Conservation (phyloP, 2,888 invertebrate species). For the Pocota personata region DNA sequence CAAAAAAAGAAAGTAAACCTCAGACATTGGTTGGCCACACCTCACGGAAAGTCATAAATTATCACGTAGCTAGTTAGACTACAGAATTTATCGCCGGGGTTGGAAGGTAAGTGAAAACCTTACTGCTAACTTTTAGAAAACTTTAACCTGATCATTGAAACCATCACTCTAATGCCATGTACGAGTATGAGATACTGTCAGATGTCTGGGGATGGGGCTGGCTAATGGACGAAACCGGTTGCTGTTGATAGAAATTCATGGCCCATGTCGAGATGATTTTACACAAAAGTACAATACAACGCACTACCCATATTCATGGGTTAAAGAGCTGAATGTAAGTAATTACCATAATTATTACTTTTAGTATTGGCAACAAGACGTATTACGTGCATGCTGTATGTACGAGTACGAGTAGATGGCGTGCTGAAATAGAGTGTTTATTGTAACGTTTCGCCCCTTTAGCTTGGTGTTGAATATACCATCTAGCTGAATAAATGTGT, state of each 20-base stretch:
- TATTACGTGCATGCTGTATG: background rate
- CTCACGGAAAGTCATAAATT: conserved; percentile 61
- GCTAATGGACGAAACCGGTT: background rate
- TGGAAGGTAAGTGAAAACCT: conserved; percentile 32
- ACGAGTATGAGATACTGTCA: background rate
- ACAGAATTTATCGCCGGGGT: conserved; percentile 48
- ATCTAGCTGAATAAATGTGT: background rate
- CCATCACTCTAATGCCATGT: background rate
- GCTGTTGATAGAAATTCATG: conserved; percentile 11
- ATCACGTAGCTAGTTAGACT: conserved; percentile 49
- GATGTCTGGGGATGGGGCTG: background rate
- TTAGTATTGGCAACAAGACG: conserved; percentile 18
- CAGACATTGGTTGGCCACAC: conserved; percentile 56
- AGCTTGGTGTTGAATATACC: background rate
- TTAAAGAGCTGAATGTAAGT: conserved; percentile 12
- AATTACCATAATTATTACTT: conserved; percentile 39
- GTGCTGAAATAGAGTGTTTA: conserved; percentile 43
- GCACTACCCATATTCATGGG: background rate
- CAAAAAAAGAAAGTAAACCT: conserved; percentile 23
- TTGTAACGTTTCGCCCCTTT: conserved; percentile 27
- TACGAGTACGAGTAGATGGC: background rate
- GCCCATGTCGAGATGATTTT: conserved; percentile 15
- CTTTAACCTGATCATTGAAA: conserved; percentile 52
- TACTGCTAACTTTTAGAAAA: conserved; percentile 34
- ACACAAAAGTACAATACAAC: background rate